These are phyloP conservation scores for Coreius guichenoti DNA, from an alignment of 2,797 vertebrate species.

Conservation along the genomic window DNA sequence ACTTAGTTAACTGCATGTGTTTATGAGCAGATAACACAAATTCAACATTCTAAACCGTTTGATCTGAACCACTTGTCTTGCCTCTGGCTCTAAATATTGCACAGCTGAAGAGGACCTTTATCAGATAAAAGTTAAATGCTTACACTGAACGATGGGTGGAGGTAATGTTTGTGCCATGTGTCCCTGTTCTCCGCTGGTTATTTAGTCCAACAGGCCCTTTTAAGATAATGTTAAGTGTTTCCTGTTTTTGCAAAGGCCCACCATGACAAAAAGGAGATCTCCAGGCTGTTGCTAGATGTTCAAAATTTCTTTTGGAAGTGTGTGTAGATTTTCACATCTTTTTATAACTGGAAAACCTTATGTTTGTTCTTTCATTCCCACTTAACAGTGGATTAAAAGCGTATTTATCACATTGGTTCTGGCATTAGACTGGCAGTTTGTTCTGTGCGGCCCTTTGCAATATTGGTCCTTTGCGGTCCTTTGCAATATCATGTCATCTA, in stretches of 20 bases:
- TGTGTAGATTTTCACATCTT: conserved; percentile 2
- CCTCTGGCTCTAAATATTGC: conserved; percentile 31
- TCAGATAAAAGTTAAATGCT: conserved; percentile 61
- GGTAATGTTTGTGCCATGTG: conserved; percentile 53
- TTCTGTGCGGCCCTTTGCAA: not conserved
- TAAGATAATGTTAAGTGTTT: conserved; percentile 76
- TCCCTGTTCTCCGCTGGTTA: conserved; percentile 63
- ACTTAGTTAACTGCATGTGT: conserved; percentile 16
- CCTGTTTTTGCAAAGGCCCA: conserved; percentile 71
- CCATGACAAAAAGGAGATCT: conserved; percentile 44
- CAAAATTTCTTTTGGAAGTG: conserved; percentile 3
- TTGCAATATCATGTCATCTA: not conserved
- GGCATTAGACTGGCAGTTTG: not conserved
- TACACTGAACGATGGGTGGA: conserved; percentile 59
- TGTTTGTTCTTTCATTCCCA: not conserved
- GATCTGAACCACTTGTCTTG: conserved; percentile 32
- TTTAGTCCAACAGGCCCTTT: conserved; percentile 66
- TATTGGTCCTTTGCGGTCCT: not conserved
- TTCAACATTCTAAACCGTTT: conserved; percentile 15
- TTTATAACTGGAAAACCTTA: not conserved
- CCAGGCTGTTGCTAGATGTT: conserved; percentile 15
- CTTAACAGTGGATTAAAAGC: not conserved
- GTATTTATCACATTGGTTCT: not conserved
- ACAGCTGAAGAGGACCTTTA: conserved; percentile 46
- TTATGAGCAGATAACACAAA: conserved; percentile 29